phyloP scores from a whole-genome alignment of 2,888 invertebrate genomes.

The Crematogaster levior region DNA sequence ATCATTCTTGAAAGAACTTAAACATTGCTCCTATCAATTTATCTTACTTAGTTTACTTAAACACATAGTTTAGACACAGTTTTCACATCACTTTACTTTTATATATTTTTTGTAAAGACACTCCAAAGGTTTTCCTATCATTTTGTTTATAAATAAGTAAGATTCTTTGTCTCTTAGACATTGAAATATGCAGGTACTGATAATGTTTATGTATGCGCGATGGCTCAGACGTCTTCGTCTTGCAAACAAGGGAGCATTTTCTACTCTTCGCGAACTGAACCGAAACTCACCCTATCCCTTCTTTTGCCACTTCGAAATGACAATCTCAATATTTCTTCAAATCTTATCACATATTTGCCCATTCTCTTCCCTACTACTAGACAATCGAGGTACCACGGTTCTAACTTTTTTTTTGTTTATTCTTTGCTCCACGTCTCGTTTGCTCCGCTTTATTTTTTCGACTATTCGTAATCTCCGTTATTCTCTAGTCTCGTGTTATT shows the following conservation, averaged over 20 bases:
- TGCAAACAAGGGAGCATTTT: slow-evolving; percentile 81
- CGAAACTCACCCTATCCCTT: slow-evolving; percentile 54
- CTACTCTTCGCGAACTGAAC: slow-evolving; percentile 57
- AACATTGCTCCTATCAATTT: neutral
- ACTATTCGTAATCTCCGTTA: neutral
- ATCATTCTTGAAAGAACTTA: neutral
- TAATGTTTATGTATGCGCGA: slow-evolving; percentile 81
- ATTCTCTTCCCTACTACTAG: slow-evolving; percentile 47
- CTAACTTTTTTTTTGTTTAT: neutral
- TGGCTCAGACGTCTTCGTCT: slow-evolving; percentile 81
- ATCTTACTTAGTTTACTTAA: neutral
- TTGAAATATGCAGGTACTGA: slow-evolving; percentile 81
- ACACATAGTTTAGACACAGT: neutral
- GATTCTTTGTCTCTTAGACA: slow-evolving; percentile 58
- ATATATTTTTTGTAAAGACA: neutral
- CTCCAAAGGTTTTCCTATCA: neutral
- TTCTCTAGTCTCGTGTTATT: slow-evolving; percentile 31
- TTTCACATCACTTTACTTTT: slow-evolving; percentile 1
- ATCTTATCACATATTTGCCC: slow-evolving; percentile 33
- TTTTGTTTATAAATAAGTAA: slow-evolving; percentile 17
- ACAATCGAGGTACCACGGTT: slow-evolving; percentile 21
- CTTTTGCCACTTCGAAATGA: slow-evolving; percentile 26
- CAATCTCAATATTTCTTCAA: slow-evolving; percentile 17
- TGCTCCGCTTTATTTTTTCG: neutral
- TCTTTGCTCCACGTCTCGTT: slow-evolving; percentile 30